These are phyloP conservation scores for Drosophila subpulchrella DNA, from an alignment of 1,140 invertebrate species.

Conservation along the genomic window DNA sequence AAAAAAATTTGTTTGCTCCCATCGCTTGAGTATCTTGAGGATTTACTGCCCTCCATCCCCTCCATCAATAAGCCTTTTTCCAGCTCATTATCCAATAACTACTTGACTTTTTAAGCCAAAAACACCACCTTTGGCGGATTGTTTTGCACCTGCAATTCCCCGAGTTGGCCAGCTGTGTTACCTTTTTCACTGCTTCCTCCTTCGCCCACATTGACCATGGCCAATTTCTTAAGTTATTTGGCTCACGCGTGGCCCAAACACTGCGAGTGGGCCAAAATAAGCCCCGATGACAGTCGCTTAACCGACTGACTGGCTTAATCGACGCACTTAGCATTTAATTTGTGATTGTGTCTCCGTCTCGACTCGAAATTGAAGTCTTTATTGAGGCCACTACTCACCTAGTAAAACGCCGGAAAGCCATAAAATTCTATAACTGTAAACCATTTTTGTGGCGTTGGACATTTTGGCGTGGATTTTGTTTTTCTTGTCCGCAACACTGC, in stretches of 20 bases:
- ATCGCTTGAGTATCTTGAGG: neutral
- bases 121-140: neutral
- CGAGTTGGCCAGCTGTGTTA: conserved; percentile 5
- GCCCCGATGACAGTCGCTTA: conserved; percentile 10
- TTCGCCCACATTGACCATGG: conserved; percentile 29
- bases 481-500: conserved; percentile 23
- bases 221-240: conserved; percentile 62
- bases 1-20: too few relatives aligned
- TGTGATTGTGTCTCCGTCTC: conserved; percentile 57
- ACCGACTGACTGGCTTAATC: conserved; percentile 55
- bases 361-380: conserved; percentile 8
- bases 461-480: conserved; percentile 66
- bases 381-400: conserved; percentile 80
- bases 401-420: conserved; percentile 84
- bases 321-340: conserved; percentile 79
- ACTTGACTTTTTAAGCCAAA: neutral
- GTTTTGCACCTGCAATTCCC: conserved; percentile 26
- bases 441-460: conserved; percentile 83
- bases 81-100: neutral
- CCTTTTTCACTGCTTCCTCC: conserved; percentile 20
- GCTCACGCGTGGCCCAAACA: conserved; percentile 63
- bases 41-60: neutral
- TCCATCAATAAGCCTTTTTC: neutral
- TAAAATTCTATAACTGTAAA: conserved; percentile 84
- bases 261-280: conserved; percentile 26